phyloP scores from a whole-genome alignment of 2,113 vertebrate species.

The Strix uralensis region DNA sequence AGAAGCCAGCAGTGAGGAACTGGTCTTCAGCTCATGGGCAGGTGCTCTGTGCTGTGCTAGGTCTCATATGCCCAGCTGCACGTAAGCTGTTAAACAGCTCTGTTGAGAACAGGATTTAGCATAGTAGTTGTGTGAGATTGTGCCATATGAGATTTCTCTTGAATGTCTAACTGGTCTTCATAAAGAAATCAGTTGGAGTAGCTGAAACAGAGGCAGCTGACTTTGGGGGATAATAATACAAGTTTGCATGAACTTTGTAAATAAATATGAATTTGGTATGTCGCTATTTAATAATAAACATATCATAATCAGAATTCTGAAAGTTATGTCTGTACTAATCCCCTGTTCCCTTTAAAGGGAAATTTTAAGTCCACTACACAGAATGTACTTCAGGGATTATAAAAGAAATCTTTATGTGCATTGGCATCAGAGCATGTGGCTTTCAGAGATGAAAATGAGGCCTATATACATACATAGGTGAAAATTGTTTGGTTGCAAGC shows the following conservation, averaged over 20 bases:
- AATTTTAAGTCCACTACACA: neutral
- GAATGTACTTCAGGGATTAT: neutral
- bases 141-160: neutral
- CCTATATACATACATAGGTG: neutral
- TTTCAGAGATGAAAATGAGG: neutral
- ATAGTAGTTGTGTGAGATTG: neutral
- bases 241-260: neutral
- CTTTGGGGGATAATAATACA: neutral
- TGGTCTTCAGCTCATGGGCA: neutral
- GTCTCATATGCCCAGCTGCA: neutral
- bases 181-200: neutral
- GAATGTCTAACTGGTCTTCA: neutral
- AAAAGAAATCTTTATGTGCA: neutral
- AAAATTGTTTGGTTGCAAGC: neutral
- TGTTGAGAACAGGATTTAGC: neutral
- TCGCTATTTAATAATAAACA: neutral
- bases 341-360: neutral
- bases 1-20: neutral
- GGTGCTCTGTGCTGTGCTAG: neutral
- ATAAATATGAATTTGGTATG: neutral
- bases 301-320: neutral
- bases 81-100: neutral
- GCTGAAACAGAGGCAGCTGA: neutral
- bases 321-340: neutral
- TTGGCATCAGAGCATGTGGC: neutral